Conservation (phyloP, 2,113 vertebrate species). For the Apaloderma vittatum region DNA sequence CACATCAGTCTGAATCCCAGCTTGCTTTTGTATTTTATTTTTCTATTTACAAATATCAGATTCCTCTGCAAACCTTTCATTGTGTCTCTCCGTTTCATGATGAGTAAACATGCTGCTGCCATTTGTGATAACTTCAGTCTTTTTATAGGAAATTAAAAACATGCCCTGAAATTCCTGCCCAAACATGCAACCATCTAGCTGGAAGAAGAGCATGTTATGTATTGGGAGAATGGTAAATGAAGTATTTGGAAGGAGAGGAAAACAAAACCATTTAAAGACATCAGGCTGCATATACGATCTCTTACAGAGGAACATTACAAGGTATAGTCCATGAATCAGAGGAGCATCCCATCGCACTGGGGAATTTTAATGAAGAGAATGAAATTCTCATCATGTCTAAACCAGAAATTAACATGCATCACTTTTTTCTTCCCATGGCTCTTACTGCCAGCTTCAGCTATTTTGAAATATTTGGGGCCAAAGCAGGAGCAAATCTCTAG, state of each 20-base stretch:
- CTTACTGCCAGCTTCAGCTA: slow-evolving; percentile 57
- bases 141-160: slow-evolving; percentile 31
- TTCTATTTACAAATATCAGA: neutral
- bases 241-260: neutral
- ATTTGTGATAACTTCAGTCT: neutral
- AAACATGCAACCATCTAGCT: neutral
- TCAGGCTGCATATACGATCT: neutral
- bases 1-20: neutral
- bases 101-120: neutral
- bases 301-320: neutral
- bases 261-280: neutral
- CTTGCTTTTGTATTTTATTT: slow-evolving; percentile 13
- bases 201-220: neutral
- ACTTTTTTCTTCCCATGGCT: slow-evolving; percentile 62
- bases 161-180: neutral
- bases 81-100: neutral
- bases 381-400: slow-evolving; percentile 68
- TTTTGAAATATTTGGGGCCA: slow-evolving; percentile 69
- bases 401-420: slow-evolving; percentile 68
- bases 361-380: slow-evolving; percentile 65
- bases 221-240: neutral
- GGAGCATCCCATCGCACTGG: neutral
- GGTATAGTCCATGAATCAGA: slow-evolving; percentile 35
- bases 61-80: slow-evolving; percentile 10
- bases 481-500: slow-evolving; percentile 59